Conservation (phyloP, 1,140 invertebrate species). For the Bactericera cockerelli region DNA sequence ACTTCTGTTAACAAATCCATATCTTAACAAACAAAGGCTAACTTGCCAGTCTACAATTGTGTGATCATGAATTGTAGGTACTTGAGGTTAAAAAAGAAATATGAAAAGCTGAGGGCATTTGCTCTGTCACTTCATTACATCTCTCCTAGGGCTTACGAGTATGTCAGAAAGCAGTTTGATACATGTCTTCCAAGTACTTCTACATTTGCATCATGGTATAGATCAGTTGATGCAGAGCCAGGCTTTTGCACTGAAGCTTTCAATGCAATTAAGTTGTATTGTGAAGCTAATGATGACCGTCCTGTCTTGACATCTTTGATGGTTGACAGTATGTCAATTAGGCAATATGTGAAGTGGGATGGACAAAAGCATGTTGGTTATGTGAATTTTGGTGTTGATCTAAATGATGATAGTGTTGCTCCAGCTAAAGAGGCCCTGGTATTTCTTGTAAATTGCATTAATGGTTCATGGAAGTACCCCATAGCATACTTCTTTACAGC, state of each 20-base stretch:
- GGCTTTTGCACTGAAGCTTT: conserved; percentile 11
- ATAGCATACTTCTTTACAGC: conserved; percentile 22
- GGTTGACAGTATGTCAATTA: conserved; percentile 23
- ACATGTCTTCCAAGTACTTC: not conserved
- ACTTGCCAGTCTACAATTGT: no score
- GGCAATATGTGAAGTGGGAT: conserved; percentile 20
- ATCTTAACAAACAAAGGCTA: no score
- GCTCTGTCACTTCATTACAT: conserved; percentile 9
- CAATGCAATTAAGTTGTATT: conserved; percentile 12
- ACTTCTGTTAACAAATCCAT: no score
- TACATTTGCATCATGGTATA: conserved; percentile 3
- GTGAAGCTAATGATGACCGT: conserved; percentile 7
- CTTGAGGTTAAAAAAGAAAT: conserved; percentile 14
- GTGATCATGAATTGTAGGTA: no score
- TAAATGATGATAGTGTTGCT: not conserved
- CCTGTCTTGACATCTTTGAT: conserved; percentile 12
- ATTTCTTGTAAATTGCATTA: conserved; percentile 5
- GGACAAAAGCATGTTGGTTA: conserved; percentile 19
- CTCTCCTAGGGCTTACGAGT: conserved; percentile 3
- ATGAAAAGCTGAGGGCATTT: conserved; percentile 18
- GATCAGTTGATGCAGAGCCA: not conserved
- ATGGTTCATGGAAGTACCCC: conserved; percentile 11
- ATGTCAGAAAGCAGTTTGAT: conserved; percentile 1
- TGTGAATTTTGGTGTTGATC: conserved; percentile 16
- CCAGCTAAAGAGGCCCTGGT: conserved; percentile 8